Evolutionary conservation across 2,888 invertebrate genomes (phyloP).

Genomic region (Epirrhoe alternata): DNA sequence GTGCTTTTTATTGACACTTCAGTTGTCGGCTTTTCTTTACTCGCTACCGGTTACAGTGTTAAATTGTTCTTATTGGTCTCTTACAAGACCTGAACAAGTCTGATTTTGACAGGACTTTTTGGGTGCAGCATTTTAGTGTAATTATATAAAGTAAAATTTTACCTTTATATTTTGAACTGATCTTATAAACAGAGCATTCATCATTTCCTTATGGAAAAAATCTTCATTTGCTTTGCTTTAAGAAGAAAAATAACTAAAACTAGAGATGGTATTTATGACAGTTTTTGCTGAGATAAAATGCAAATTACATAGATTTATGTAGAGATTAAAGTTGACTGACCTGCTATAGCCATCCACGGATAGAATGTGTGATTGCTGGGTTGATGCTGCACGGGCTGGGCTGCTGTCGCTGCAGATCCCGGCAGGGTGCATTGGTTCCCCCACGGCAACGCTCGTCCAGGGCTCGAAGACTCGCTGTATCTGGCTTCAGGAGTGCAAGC

Average conservation of each 20-base stretch:
- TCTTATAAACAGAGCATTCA: conserved; percentile 20
- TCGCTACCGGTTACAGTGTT: conserved; percentile 55
- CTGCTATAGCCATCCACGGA: conserved; percentile 99
- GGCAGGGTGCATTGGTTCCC: conserved; percentile 95
- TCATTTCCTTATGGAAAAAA: background rate
- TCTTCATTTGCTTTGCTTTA: background rate
- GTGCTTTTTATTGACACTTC: conserved; percentile 79
- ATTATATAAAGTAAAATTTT: conserved; percentile 37
- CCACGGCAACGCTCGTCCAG: conserved; percentile 91
- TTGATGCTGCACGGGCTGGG: conserved; percentile 95
- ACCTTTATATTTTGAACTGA: conserved; percentile 33
- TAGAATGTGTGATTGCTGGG: conserved; percentile 97
- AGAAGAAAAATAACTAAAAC: background rate
- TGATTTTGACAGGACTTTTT: conserved; percentile 37
- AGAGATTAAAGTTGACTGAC: conserved; percentile 84
- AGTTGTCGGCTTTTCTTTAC: conserved; percentile 58
- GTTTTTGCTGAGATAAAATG: conserved; percentile 28
- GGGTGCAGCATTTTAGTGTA: conserved; percentile 72
- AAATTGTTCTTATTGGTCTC: conserved; percentile 70
- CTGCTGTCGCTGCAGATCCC: conserved; percentile 91
- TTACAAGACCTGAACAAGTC: conserved; percentile 57
- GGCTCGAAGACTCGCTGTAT: conserved; percentile 94
- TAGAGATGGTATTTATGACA: background rate
- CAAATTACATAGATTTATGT: conserved; percentile 31
- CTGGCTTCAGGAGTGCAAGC: conserved; percentile 96